Percentiles rank a stretch among this genome's conserved stretches.
Conservation (phyloP, 2,888 invertebrate genomes). For the Shargacucullia verbasci region DNA sequence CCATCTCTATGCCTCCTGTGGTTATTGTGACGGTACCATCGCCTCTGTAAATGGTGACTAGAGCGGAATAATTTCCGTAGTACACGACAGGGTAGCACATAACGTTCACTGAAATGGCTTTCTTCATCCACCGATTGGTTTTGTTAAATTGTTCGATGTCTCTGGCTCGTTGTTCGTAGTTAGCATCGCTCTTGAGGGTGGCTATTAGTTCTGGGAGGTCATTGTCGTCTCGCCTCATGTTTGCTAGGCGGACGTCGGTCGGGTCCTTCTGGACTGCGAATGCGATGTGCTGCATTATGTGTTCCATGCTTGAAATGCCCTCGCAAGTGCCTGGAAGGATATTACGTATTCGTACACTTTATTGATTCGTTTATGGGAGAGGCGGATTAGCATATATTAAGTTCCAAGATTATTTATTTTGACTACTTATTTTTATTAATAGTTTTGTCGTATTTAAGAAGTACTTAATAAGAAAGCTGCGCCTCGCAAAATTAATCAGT, state of each 20-base stretch:
- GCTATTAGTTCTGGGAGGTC: conserved; percentile 87
- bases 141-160: conserved; percentile 89
- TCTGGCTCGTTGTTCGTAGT: conserved; percentile 86
- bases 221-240: conserved; percentile 84
- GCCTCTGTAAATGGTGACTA: conserved; percentile 91
- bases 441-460: too few relatives aligned
- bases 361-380: too few relatives aligned
- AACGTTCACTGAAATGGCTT: conserved; percentile 90
- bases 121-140: conserved; percentile 93
- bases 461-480: too few relatives aligned
- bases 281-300: conserved; percentile 92
- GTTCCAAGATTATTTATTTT: too few relatives aligned
- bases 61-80: conserved; percentile 88
- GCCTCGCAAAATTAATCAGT: too few relatives aligned
- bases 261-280: conserved; percentile 88
- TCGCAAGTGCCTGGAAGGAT: conserved; percentile 85
- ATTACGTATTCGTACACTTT: neutral
- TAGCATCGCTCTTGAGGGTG: conserved; percentile 83
- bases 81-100: conserved; percentile 90
- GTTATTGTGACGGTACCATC: conserved; percentile 92
- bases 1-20: conserved; percentile 92
- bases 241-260: conserved; percentile 87
- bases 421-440: too few relatives aligned
- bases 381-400: too few relatives aligned
- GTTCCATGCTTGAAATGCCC: conserved; percentile 89